A percentile compares a stretch with the other conserved stretches of the same genome.
These are phyloP conservation scores for Drosophila dives DNA, from an alignment of 2,888 invertebrate species.

Conservation along the genomic window DNA sequence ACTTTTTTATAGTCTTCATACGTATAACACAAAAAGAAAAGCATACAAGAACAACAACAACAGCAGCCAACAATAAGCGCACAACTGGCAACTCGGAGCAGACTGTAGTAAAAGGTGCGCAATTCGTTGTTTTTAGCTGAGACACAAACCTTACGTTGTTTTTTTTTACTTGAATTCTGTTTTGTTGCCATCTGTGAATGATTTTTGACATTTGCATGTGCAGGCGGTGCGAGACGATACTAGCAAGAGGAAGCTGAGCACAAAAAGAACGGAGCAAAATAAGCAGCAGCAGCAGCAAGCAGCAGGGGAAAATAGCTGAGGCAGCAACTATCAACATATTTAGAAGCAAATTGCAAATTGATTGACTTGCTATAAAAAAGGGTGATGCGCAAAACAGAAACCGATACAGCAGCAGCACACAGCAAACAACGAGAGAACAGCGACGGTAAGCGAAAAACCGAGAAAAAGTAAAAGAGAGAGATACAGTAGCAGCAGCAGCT, in stretches of 20 bases:
- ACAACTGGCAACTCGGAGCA: constrained; percentile 8
- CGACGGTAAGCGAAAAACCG: constrained; percentile 17
- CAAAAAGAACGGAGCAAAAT: constrained; percentile 11
- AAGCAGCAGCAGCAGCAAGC: constrained; percentile 7
- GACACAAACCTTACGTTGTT: constrained; percentile 54
- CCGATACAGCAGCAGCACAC: constrained; percentile 21
- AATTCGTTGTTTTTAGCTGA: constrained; percentile 51
- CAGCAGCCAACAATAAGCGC: constrained; percentile 2
- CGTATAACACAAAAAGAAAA: constrained; percentile 2
- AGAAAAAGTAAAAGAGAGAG: constrained; percentile 18
- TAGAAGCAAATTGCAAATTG: constrained; percentile 62
- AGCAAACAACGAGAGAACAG: constrained; percentile 21
- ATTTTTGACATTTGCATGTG: constrained; percentile 62
- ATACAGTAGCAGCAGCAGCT: constrained; percentile 41
- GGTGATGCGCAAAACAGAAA: constrained; percentile 56
- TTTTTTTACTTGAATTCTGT: constrained; percentile 31
- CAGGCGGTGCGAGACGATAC: constrained; percentile 43
- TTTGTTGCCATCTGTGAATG: constrained; percentile 47
- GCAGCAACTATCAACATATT: constrained; percentile 43
- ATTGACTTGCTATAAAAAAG: constrained; percentile 48
- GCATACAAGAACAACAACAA: background rate
- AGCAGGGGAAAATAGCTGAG: constrained; percentile 42
- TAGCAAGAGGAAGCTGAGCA: constrained; percentile 20
- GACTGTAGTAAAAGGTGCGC: constrained; percentile 61
- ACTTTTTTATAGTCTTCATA: constrained; percentile 22